Conservation (phyloP, 2,113 vertebrate genomes). For the Chiloscyllium plagiosum region DNA sequence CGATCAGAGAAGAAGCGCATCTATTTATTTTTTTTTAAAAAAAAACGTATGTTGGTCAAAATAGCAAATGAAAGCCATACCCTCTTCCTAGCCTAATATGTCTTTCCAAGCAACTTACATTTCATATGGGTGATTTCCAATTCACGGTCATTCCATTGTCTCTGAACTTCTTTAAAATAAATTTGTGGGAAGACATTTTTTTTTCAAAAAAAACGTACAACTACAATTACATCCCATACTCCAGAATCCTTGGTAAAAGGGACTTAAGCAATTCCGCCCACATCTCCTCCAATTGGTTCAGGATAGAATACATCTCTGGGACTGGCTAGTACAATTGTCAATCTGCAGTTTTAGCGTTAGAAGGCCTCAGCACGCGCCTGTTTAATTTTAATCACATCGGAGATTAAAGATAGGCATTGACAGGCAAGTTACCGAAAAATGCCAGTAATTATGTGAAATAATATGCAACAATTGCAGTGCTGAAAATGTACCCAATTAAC, state of each 20-base stretch:
- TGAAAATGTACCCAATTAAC: neutral
- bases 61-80: neutral
- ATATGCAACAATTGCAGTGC: neutral
- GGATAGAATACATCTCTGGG: neutral
- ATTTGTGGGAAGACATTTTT: conserved; percentile 18
- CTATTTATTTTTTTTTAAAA: neutral
- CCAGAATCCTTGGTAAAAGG: neutral
- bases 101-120: conserved; percentile 10
- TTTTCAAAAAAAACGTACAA: neutral
- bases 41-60: conserved; percentile 1
- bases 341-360: neutral
- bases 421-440: neutral
- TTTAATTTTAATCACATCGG: neutral
- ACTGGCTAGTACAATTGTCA: neutral
- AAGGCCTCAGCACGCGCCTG: neutral
- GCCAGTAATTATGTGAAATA: neutral
- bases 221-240: conserved; percentile 21
- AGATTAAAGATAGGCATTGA: neutral
- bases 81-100: neutral
- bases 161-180: neutral
- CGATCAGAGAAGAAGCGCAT: neutral
- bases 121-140: neutral
- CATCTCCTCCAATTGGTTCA: neutral
- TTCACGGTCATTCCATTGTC: conserved; percentile 8
- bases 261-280: neutral